Base-by-base conservation (phyloP, 2,113 vertebrate genomes). In the Chloropsis cyanopogon region DNA sequence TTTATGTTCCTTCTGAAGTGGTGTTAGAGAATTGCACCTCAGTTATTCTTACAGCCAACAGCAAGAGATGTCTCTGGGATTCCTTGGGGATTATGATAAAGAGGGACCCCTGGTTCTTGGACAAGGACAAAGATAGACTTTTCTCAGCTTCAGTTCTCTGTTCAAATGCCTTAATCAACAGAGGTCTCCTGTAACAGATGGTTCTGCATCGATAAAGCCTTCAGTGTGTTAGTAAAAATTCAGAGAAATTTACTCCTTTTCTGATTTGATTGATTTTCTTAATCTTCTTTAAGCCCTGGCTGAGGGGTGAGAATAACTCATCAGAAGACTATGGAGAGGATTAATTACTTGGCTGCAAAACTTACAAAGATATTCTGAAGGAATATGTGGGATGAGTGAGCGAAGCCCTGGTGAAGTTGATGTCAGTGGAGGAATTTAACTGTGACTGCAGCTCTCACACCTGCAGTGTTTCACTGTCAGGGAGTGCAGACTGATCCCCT, bases 241-340 rank as follows among this genome's bases (percentile, higher is more conserved):
- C 66, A 66, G 57, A 66, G 50, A 75, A 69, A 71, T 87, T 80
- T 66, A 82, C 39, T 84, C 29, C 33, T 70, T 92, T 88, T 66
- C 86, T 93, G 69, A 78, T 92, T 61, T 80, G 78, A 85, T 91
- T 85, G 78, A 86, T 94, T 95, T 95, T 79, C 54, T 72, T 91
- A 86, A 86, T 92, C 65, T 80, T 69, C 87, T 68, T 56, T 68
- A 83, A 86, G 86, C 2, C 2, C 15, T 71, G 59, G 53, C 9
- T 9, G 19, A 90, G 16, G 70, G 35, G 15, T 53, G 50, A 81
- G 53, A 76, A 77, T 78, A 75, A 28, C 4, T 5, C 59, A 77
- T 80, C 88, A 65, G 65, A 65, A 68, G 61, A 46, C 49, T 84
- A 9, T 59, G 75, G 71, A 77, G 85, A 86, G 71, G 75, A 66